These are phyloP conservation scores for Eidolon dupreanum DNA, from an alignment of 2,797 vertebrate genomes.

Conservation along the genomic window DNA sequence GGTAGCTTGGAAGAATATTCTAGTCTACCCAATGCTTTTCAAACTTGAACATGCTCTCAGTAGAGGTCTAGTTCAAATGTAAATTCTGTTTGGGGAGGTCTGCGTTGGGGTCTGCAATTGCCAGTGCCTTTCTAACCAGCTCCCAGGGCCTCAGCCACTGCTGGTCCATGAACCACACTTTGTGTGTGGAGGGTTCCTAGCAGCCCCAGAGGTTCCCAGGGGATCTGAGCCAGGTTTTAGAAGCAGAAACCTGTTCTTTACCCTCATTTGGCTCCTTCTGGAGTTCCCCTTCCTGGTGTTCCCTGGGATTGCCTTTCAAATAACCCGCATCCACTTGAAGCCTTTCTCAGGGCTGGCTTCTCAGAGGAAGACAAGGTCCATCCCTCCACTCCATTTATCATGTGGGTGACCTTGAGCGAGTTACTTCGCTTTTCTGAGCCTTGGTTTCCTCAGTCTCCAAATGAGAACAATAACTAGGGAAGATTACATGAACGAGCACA, in stretches of 20 bases:
- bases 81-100: no score
- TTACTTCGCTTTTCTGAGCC: background rate
- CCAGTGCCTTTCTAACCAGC: background rate
- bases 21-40: background rate
- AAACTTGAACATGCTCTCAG: accelerated
- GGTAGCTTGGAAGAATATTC: background rate
- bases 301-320: background rate
- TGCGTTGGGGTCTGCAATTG: background rate
- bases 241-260: background rate
- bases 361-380: accelerated
- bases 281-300: no score
- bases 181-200: background rate
- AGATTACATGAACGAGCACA: accelerated
- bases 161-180: background rate
- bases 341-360: background rate
- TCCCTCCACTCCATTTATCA: accelerated
- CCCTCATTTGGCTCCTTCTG: background rate
- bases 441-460: background rate
- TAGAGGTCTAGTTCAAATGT: background rate
- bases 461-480: background rate
- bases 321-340: background rate
- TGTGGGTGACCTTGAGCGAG: background rate
- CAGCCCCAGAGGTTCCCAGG: background rate
- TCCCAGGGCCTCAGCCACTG: accelerated
- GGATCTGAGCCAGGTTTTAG: background rate